Evolutionary conservation across 2,888 invertebrate species (phyloP).

Genomic region (Callyntrura guangdongensis): DNA sequence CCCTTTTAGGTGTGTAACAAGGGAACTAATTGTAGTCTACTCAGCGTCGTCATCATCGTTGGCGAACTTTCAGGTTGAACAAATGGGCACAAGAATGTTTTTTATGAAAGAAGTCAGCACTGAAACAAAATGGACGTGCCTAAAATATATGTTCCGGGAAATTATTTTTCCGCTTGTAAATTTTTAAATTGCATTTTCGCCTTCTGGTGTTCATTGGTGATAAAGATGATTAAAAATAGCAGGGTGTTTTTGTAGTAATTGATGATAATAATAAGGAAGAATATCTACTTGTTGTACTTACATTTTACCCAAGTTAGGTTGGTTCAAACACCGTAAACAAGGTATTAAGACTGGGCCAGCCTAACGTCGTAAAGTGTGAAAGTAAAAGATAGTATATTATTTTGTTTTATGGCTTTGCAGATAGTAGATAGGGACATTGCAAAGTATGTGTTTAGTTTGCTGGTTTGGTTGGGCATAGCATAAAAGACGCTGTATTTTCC

Average conservation of each 20-base stretch:
- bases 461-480: no score
- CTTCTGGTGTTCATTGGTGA: not conserved
- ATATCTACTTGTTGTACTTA: no score
- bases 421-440: not conserved
- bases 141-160: conserved; percentile 33
- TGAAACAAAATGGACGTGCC: not conserved
- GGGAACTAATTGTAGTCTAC: not conserved
- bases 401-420: not conserved
- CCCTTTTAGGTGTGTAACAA: not conserved
- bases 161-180: conserved; percentile 32
- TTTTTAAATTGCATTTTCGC: not conserved
- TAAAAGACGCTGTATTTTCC: not conserved
- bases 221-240: not conserved
- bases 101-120: not conserved
- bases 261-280: not conserved
- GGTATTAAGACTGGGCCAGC: no score
- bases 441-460: not conserved
- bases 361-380: not conserved
- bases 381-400: not conserved
- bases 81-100: not conserved
- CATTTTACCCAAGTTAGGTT: no score
- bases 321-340: not conserved
- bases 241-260: not conserved
- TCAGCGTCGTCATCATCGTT: not conserved
- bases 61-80: not conserved